A percentile compares a stretch with the other conserved stretches of the same genome.
Conservation (phyloP, 1,140 invertebrate genomes). For the Nilaparvata lugens region DNA sequence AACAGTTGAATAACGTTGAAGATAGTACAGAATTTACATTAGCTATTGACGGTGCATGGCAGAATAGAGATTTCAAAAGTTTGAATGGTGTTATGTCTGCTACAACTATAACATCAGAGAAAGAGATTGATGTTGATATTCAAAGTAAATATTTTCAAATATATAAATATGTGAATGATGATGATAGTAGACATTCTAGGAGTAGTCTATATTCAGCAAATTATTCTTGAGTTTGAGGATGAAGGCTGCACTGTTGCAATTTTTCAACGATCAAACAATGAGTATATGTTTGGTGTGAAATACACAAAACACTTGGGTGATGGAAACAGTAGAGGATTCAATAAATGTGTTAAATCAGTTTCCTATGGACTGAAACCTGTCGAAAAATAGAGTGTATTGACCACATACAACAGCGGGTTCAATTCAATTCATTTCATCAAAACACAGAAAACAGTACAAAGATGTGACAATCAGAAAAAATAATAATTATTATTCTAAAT, state of each 20-base stretch:
- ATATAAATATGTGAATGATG: no score
- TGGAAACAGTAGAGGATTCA: conserved; percentile 20
- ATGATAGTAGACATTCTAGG: background rate
- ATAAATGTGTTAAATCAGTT: conserved; percentile 11
- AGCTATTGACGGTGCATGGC: no score
- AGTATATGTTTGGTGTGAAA: conserved; percentile 7
- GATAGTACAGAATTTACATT: no score
- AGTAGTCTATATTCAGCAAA: background rate
- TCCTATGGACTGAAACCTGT: conserved; percentile 18
- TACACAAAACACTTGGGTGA: conserved; percentile 23
- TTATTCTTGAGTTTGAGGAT: conserved; percentile 16
- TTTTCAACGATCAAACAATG: conserved; percentile 19
- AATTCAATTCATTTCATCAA: no score
- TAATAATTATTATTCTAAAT: no score
- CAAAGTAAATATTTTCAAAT: conserved; percentile 16
- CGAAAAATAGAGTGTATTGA: conserved; percentile 9
- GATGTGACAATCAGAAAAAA: no score
- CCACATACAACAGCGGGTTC: background rate
- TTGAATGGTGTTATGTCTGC: conserved; percentile 16
- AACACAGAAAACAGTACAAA: no score
- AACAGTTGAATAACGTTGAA: no score
- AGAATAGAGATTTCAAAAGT: no score
- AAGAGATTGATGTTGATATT: conserved; percentile 14
- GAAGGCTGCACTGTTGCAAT: conserved; percentile 15
- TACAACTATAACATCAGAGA: conserved; percentile 12